Evolutionary conservation across 2,888 invertebrate genomes (phyloP).

Genomic region (Tetranychus truncatus): DNA sequence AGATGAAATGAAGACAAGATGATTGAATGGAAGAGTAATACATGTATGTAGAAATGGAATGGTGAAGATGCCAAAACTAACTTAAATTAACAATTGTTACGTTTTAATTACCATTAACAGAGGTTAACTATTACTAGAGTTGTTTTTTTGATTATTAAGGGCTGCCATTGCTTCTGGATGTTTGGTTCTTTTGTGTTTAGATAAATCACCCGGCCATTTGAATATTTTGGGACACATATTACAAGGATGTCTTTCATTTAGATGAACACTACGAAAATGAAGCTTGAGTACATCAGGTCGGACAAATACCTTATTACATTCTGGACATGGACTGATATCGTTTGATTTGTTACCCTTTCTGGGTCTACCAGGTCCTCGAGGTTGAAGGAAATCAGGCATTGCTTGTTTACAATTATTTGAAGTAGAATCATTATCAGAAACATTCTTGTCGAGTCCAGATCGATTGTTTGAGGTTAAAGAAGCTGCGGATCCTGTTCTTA

Average conservation of each 20-base stretch:
- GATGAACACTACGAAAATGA: constrained; percentile 13
- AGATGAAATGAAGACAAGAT: background rate
- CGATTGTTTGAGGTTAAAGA: background rate
- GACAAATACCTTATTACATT: constrained; percentile 14
- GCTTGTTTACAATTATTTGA: background rate
- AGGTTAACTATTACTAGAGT: background rate
- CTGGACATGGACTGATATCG: constrained; percentile 16
- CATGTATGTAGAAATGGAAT: background rate
- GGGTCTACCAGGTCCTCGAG: constrained; percentile 15
- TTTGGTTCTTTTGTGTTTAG: constrained; percentile 14
- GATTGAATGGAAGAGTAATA: background rate
- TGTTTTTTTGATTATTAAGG: background rate
- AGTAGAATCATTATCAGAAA: background rate
- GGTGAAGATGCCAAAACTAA: background rate
- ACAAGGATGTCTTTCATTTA: constrained; percentile 13
- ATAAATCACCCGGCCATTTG: constrained; percentile 16
- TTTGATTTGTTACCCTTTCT: constrained; percentile 13
- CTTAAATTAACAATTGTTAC: background rate
- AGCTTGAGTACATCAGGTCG: constrained; percentile 15
- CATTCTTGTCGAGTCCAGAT: background rate
- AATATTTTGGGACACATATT: constrained; percentile 15
- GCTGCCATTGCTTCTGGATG: constrained; percentile 5
- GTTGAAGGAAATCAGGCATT: constrained; percentile 14
- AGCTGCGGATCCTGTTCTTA: background rate
- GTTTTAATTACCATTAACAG: too few relatives aligned